Evolutionary conservation across 2,113 vertebrate genomes (phyloP), one percentile per base, ranked within the genome.

Genomic region (Chauna torquata): DNA sequence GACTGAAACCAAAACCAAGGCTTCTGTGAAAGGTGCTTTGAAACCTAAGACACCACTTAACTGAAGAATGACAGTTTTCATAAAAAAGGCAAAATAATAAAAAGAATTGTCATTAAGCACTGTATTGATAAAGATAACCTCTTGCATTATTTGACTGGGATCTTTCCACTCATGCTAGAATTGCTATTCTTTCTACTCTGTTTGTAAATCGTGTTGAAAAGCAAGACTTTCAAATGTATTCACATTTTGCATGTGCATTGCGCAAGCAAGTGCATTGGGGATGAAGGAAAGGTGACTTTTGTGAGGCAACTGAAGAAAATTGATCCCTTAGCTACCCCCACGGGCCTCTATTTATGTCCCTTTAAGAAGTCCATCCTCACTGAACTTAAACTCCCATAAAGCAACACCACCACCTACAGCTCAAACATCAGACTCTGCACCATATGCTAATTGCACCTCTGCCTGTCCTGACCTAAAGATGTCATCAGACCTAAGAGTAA

Each of bases 331-430:
- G 32, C 59, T 79, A 88, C 22, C 47, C 11, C 38, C 52, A 1
- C 85, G 87, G 81, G 40, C 38, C 38, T 62, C 47, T 50, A 6
- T 36, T 86, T 72, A 42, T n/a, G 50, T 58, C 54, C 64, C 64
- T 82, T 77, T 66, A 68, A 44, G 68, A 50, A 69, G 80, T 59
- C 44, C 38, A 57, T n/a, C 57, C 54, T 68, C 65, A 72, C 9
- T 71, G 81, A 94, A 93, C 34, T 64, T 89, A 17, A 86, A 64
- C n/a, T 97, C 91, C 89, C 64, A 91, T 52, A 97, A 97, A 92
- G 90, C 96, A 97, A 96, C 91, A 97, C 64, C 81, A 97, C 97
- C 96, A 97, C 86, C 96, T 98, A 97, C 95, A 98, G 95, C 86
- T 94, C 94, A 97, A 88, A 96, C n/a, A 93, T 62, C 86, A 96